Base-by-base conservation (phyloP, 2,797 vertebrate species). In the Typhlichthys subterraneus region DNA sequence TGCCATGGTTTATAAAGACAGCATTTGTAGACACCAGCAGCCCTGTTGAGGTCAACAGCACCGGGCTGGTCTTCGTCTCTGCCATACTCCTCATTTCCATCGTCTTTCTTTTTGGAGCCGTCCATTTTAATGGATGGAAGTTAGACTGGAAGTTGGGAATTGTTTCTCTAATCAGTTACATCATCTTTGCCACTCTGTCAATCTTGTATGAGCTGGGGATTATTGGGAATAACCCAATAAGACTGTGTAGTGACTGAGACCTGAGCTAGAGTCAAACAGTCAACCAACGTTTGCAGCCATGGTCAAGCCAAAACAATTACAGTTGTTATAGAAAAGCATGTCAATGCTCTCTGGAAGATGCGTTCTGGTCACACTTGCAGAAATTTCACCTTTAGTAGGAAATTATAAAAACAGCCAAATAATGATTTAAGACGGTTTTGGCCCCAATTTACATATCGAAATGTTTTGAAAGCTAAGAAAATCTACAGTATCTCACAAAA, bases 1-100 rank as follows among this genome's bases (percentile, higher is more conserved):
- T 96, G 67, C 98, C 98, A 0, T 99, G 98, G 98, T 95, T 99
- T 87, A 95, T 99, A 80, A 95, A 94, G 87, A 97, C 97, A 0
- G 95, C 89, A 65, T 96, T 99, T 71, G 89, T 95, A 79, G 94
- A 95, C 72, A 84, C 92, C 10, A 85, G 88, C 12, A 90, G 90
- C 68, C 95, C 96, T 0, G 89, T 95, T 59, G 90, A 95, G 77
- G 96, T 99, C 65, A 99, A 94, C 89, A 99, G 97, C 89, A 87
- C 72, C 0, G 96, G 98, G 53, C 77, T 99, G 80, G 89, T 95
- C 67, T 98, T 96, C 64, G 94, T 94, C 64, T 92, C 96, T 53
- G 75, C 89, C 75, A 94, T 94, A 2, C 95, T 99, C 1, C 93
- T 96, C 54, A 82, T 98, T 59, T 98, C 98, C 42, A 92, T 99